These are phyloP conservation scores for Hyles euphorbiae DNA, from an alignment of 1,140 invertebrate genomes.

Conservation along the genomic window DNA sequence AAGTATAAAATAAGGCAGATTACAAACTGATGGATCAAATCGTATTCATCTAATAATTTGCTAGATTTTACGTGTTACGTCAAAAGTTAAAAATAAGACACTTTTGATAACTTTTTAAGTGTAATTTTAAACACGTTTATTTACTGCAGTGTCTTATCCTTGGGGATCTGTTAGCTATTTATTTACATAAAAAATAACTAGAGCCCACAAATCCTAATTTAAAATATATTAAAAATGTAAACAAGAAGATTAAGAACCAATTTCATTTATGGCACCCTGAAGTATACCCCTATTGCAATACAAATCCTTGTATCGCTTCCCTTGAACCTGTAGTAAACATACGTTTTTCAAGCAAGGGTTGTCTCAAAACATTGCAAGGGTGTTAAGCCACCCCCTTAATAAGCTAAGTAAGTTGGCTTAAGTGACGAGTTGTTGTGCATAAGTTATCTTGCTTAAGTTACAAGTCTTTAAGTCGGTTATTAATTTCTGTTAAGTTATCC, in stretches of 20 bases:
- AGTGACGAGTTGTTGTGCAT: slow-evolving; percentile 6
- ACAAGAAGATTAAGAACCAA: slow-evolving; percentile 1
- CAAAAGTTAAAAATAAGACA: neutral
- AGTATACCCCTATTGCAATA: neutral
- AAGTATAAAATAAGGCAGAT: too few relatives aligned
- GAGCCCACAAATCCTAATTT: too few relatives aligned
- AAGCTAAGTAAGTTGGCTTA: slow-evolving; percentile 11
- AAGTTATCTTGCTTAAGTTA: slow-evolving; percentile 16
- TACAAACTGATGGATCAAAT: too few relatives aligned
- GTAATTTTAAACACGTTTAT: neutral
- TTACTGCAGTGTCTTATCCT: too few relatives aligned
- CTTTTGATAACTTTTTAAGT: neutral
- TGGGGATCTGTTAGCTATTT: too few relatives aligned
- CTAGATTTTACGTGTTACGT: too few relatives aligned
- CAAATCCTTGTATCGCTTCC: too few relatives aligned
- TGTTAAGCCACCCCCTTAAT: neutral
- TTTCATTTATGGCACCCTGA: slow-evolving; percentile 2
- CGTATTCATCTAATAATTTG: too few relatives aligned
- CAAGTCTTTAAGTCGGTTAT: slow-evolving; percentile 10
- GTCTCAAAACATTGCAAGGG: too few relatives aligned
- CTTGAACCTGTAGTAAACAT: too few relatives aligned
- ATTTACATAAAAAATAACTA: too few relatives aligned
- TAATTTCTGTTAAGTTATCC: slow-evolving; percentile 11
- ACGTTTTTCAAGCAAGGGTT: too few relatives aligned
- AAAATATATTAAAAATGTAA: neutral